Evolutionary conservation across 2,797 vertebrate species (phyloP).

Genomic region (Sebastiscus albofasciatus): DNA sequence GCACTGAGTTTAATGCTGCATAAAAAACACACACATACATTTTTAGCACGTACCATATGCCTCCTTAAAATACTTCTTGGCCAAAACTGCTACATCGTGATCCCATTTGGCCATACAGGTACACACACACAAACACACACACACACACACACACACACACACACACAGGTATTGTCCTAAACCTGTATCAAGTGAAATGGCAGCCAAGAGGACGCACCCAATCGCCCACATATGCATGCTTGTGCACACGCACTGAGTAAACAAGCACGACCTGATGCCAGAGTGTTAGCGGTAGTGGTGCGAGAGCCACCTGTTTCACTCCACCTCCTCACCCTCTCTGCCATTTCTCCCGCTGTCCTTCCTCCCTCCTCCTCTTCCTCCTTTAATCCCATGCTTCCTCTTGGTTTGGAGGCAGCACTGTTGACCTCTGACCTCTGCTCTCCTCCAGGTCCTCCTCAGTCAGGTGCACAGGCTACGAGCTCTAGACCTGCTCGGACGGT

Average conservation of each 20-base stretch:
- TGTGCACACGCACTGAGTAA: background rate
- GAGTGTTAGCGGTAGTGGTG: slow-evolving; percentile 37
- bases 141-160: background rate
- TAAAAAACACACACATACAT: slow-evolving; percentile 5
- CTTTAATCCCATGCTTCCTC: slow-evolving; percentile 45
- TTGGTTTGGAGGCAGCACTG: background rate
- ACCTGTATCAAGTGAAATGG: slow-evolving; percentile 5
- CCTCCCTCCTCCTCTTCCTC: slow-evolving; percentile 4
- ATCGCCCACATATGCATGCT: background rate
- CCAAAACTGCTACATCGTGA: slow-evolving; percentile 1
- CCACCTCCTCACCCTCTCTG: slow-evolving; percentile 11
- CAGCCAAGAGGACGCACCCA: slow-evolving; percentile 52
- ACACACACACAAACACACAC: background rate
- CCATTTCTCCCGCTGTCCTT: slow-evolving; percentile 35
- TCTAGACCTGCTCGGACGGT: slow-evolving; percentile 93
- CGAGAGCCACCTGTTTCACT: slow-evolving; percentile 70
- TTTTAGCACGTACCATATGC: slow-evolving; percentile 42
- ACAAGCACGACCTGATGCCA: slow-evolving; percentile 24
- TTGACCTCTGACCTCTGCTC: slow-evolving; percentile 53
- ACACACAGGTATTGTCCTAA: background rate
- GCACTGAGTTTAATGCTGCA: slow-evolving; percentile 10
- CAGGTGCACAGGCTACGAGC: slow-evolving; percentile 96
- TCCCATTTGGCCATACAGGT: slow-evolving; percentile 2
- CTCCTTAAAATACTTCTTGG: slow-evolving; percentile 38
- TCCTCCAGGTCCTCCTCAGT: slow-evolving; percentile 92